These are phyloP conservation scores for Xenopus borealis DNA, from an alignment of 2,113 vertebrate species.

Conservation along the genomic window DNA sequence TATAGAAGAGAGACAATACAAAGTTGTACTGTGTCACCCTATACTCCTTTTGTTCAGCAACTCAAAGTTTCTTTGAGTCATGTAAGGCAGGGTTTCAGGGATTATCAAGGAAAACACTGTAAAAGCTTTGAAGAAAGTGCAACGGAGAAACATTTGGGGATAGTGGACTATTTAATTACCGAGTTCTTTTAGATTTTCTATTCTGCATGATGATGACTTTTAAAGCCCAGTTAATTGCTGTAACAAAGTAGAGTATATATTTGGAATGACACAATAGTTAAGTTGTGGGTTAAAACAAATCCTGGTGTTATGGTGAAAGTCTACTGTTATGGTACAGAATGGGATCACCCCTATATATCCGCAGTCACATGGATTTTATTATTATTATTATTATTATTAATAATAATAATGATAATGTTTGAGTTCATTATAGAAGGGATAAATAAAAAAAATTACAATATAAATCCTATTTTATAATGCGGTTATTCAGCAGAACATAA, in stretches of 20 bases:
- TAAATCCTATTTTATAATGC: no score
- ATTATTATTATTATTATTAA: no score
- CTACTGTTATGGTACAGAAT: no score
- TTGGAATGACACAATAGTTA: not conserved
- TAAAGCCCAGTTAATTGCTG: not conserved
- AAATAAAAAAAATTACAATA: no score
- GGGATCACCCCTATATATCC: not conserved
- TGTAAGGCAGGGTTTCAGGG: constrained; percentile 16
- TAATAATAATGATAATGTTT: no score
- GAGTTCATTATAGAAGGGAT: no score
- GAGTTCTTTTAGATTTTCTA: not conserved
- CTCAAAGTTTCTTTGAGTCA: constrained; percentile 34
- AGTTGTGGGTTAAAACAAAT: not conserved
- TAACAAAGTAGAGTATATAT: no score
- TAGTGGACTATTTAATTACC: not conserved
- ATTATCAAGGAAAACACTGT: constrained; percentile 18
- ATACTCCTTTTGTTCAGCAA: constrained; percentile 35
- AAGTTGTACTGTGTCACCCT: constrained; percentile 42
- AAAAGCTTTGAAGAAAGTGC: not conserved
- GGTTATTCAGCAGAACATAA: no score
- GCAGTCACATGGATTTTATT: no score
- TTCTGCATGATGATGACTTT: not conserved
- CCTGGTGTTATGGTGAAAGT: not conserved
- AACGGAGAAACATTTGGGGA: not conserved
- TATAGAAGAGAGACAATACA: constrained; percentile 46